Conservation (phyloP, 2,113 vertebrate genomes). For the Pica pica region DNA sequence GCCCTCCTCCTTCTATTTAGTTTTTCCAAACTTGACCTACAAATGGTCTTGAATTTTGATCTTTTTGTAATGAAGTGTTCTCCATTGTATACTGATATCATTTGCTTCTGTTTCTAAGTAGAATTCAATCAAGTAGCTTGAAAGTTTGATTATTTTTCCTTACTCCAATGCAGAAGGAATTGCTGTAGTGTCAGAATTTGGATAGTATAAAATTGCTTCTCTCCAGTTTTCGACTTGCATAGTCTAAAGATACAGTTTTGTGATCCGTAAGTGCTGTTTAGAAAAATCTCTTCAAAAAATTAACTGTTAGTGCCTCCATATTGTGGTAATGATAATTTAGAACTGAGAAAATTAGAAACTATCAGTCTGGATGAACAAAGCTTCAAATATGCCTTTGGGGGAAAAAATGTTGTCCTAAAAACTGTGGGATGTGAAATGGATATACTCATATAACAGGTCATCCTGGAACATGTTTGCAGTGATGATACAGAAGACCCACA, state of each 20-base stretch:
- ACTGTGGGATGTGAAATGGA: neutral
- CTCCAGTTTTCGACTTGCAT: neutral
- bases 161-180: neutral
- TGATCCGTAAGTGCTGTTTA: fast-evolving
- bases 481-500: neutral
- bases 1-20: neutral
- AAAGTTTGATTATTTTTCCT: neutral
- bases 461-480: neutral
- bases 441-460: neutral
- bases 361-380: neutral
- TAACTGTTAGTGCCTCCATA: neutral
- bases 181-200: neutral
- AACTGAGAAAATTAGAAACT: neutral
- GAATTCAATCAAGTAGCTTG: neutral
- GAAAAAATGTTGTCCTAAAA: neutral
- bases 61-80: neutral
- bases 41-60: neutral
- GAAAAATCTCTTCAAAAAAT: neutral
- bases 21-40: neutral
- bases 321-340: neutral
- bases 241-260: neutral
- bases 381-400: neutral
- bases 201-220: neutral
- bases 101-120: neutral
- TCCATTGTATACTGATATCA: neutral